Base-by-base conservation (phyloP, 1,140 invertebrate species). In the Drosophila teissieri region DNA sequence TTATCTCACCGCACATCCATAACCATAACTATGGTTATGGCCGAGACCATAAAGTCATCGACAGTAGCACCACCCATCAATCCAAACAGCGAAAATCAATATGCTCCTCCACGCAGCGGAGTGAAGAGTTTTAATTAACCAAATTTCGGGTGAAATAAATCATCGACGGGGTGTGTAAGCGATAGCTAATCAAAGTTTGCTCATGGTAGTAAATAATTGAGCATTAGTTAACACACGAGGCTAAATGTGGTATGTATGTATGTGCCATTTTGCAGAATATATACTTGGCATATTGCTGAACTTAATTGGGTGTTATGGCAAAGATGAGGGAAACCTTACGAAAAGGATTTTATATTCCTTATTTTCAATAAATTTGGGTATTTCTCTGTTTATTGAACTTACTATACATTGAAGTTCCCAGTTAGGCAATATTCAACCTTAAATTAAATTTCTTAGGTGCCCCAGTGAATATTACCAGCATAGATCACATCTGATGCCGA, bases 51-150 rank as follows among this genome's bases (percentile, higher is more conserved):
- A 77, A 78, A 77, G n/a, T 44, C 56, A 77, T 69, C 15, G 24
- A 36, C 65, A 46, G 73, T 67, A 57, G 73, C 73, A 45, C 11
- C 73, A 45, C 8, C n/a, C 72, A 63, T 54, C 58, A 64, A 64
- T 74, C 51, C 15, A 11, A 49, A 51, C 46, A 15, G 49, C 27
- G 17, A 45, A 75, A 77, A 77, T 77, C 63, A 78, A 78, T 78
- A 77, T 69, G 54, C 48, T 42, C 36, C 63, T 55, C 40, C 63
- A 42, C 48, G 12, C 8, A 10, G 34, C 7, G 17, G 56, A 36
- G 37, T 54, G 27, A 54, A 49, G 63, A 54, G 57, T 78, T 57
- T 78, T 78, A 78, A 78, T 78, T 77, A 78, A 57, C 48, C 44
- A 24, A 49, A 48, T 31, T 60, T 67, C 6, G 56, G 19, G 1